phyloP scores from a whole-genome alignment of 2,888 invertebrate species.

The Microdon myrmicae region DNA sequence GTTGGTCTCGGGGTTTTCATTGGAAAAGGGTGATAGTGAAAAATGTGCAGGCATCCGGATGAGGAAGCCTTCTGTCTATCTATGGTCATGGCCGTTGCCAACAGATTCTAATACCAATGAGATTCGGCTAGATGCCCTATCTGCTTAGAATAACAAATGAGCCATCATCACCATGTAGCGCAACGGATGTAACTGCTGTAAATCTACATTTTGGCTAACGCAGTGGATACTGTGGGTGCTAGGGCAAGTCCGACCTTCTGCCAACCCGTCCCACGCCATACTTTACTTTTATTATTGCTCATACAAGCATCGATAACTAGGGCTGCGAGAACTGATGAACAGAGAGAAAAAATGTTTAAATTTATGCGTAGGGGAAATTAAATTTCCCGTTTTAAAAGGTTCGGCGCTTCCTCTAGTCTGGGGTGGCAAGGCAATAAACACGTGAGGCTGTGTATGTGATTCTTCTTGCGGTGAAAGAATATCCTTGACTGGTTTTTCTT shows the following conservation, averaged over 20 bases:
- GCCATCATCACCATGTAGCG: constrained; percentile 28
- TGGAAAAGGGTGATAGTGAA: constrained; percentile 12
- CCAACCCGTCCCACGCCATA: too few species aligned
- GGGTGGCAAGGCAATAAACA: neutral
- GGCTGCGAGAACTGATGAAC: neutral
- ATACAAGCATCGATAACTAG: too few species aligned
- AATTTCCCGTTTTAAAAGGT: constrained; percentile 54
- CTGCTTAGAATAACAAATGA: constrained; percentile 50
- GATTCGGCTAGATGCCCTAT: constrained; percentile 17
- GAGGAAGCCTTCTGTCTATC: constrained; percentile 30
- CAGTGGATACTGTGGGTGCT: constrained; percentile 9
- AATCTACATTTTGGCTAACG: constrained; percentile 22
- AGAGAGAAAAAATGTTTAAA: constrained; percentile 26
- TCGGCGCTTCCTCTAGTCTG: constrained; percentile 29
- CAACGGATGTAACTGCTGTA: constrained; percentile 7
- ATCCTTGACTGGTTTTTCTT: constrained; percentile 7
- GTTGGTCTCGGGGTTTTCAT: too few species aligned
- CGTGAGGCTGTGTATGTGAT: constrained; percentile 11
- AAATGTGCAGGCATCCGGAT: constrained; percentile 44
- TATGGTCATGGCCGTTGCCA: constrained; percentile 5
- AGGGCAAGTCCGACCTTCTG: too few species aligned
- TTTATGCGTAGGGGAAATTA: constrained; percentile 56
- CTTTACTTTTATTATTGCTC: too few species aligned
- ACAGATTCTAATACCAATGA: too few species aligned
- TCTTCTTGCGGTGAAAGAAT: too few species aligned